These are phyloP conservation scores for Ladona fulva DNA, from an alignment of 1,140 invertebrate genomes.

Conservation along the genomic window DNA sequence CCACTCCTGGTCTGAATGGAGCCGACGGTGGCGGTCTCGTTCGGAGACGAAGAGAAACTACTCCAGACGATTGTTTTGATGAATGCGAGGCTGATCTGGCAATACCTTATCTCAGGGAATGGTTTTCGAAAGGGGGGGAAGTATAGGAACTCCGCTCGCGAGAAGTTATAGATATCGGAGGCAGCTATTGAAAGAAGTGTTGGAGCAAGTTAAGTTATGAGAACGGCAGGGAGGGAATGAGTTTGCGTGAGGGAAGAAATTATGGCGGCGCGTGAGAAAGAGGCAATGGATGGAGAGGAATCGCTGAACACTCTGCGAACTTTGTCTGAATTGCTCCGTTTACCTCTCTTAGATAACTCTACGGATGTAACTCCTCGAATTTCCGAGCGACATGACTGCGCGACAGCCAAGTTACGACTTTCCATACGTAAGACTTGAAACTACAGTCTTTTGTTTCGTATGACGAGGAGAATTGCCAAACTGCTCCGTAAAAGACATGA, in stretches of 20 bases:
- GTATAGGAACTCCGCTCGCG: not conserved
- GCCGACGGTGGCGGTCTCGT: not conserved
- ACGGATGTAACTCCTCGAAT: too few species aligned
- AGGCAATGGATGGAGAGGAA: not conserved
- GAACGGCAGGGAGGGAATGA: not conserved
- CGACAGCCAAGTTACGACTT: too few species aligned
- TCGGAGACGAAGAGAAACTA: not conserved
- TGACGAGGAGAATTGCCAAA: too few species aligned
- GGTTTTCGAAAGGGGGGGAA: not conserved
- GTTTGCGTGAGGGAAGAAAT: not conserved
- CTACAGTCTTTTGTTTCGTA: too few species aligned
- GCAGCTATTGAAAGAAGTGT: slow-evolving; percentile 5
- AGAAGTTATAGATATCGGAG: slow-evolving; percentile 1
- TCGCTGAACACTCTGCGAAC: not conserved
- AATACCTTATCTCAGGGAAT: not conserved
- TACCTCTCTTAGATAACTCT: too few species aligned
- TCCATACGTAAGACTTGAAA: too few species aligned
- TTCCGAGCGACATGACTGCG: too few species aligned
- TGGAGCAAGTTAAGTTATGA: not conserved
- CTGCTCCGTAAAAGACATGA: too few species aligned
- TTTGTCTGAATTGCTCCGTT: too few species aligned
- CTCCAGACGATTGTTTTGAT: not conserved
- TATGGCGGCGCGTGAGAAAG: not conserved
- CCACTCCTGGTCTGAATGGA: not conserved
- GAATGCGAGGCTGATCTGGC: slow-evolving; percentile 1